Percentiles rank a stretch among this genome's conserved stretches.
Conservation (phyloP, 2,888 invertebrate species). For the Agrochola litura region DNA sequence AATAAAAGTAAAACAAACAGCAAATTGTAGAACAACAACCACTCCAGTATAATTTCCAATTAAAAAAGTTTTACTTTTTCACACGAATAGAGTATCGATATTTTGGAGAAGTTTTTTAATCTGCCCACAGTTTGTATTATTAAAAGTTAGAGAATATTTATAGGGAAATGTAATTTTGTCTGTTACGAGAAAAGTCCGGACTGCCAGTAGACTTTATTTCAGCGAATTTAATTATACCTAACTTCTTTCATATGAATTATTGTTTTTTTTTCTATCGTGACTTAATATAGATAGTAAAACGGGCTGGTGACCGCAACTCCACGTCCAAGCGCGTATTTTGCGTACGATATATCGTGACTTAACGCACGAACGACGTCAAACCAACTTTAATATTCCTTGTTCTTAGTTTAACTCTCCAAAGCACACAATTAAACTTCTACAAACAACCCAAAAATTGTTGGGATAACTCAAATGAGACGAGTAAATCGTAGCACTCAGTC, state of each 20-base stretch:
- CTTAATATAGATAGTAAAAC: not conserved
- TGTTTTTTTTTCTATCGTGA: not conserved
- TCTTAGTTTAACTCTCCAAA: constrained; percentile 1
- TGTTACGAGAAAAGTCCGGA: not conserved
- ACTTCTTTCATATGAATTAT: not conserved
- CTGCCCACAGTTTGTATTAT: constrained; percentile 6
- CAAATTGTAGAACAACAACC: constrained; percentile 28
- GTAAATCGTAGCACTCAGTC: constrained; percentile 45
- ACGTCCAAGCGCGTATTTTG: not conserved
- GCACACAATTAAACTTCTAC: constrained; percentile 39
- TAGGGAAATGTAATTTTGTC: not conserved
- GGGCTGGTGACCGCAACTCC: not conserved
- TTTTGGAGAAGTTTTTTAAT: constrained; percentile 42
- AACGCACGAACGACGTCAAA: constrained; percentile 1
- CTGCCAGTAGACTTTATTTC: not conserved
- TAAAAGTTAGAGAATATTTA: constrained; percentile 16
- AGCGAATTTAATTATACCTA: not conserved
- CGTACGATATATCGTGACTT: not conserved
- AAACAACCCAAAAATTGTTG: constrained; percentile 44
- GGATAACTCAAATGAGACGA: constrained; percentile 53
- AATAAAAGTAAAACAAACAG: constrained; percentile 41
- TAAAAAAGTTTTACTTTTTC: constrained; percentile 23
- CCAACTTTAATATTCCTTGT: constrained; percentile 19
- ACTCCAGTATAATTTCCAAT: constrained; percentile 30
- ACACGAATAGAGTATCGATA: constrained; percentile 16